Conservation (phyloP, 2,113 vertebrate genomes). For the Charina bottae region DNA sequence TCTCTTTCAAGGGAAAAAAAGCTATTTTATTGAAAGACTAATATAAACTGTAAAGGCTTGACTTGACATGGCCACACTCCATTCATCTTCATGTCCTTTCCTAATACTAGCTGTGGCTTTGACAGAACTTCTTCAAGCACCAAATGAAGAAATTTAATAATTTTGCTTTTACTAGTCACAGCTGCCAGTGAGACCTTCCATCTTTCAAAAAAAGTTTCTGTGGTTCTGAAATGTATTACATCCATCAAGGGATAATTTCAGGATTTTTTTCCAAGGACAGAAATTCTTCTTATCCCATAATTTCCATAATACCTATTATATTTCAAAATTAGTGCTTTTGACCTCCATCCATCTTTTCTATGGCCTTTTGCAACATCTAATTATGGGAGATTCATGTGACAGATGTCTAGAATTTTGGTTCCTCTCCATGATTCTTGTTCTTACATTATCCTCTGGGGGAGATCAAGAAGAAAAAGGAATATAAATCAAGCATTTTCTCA, state of each 20-base stretch:
- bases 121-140: constrained; percentile 34
- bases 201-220: background rate
- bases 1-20: constrained; percentile 17
- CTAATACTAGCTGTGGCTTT: constrained; percentile 38
- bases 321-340: background rate
- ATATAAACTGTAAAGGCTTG: constrained; percentile 31
- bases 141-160: constrained; percentile 17
- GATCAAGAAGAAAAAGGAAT: background rate
- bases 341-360: background rate
- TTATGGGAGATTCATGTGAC: background rate
- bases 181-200: constrained; percentile 5
- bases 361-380: background rate
- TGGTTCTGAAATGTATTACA: background rate
- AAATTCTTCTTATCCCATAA: background rate
- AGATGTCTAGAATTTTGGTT: background rate
- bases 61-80: background rate
- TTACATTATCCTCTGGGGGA: background rate
- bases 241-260: background rate
- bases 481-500: background rate
- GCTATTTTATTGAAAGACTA: constrained; percentile 1
- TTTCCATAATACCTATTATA: background rate
- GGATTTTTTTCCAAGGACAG: background rate
- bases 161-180: constrained; percentile 43
- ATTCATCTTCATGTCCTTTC: constrained; percentile 46
- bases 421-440: background rate